Percentiles rank a stretch among this genome's conserved stretches.
These are phyloP conservation scores for Conus betulinus DNA, from an alignment of 1,140 invertebrate species.

Conservation along the genomic window DNA sequence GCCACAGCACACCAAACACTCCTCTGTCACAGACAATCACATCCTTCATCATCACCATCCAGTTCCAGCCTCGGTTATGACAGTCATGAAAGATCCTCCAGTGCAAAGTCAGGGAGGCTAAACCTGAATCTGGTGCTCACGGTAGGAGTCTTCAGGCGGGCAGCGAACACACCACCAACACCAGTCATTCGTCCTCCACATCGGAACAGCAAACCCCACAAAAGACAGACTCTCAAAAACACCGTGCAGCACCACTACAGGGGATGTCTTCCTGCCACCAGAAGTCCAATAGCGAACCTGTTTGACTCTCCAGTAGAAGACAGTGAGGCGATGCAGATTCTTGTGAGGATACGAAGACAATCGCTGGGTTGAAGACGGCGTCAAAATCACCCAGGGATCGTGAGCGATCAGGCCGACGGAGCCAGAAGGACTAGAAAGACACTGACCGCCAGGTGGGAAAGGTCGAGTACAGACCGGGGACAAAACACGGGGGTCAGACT, in stretches of 20 bases:
- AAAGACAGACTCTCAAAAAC: not conserved
- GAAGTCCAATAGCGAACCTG: not conserved
- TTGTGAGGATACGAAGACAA: slow-evolving; percentile 31
- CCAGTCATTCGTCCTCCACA: not conserved
- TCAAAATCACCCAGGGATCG: not conserved
- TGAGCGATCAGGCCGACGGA: not conserved
- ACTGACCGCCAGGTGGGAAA: not conserved
- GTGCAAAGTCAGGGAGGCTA: not conserved
- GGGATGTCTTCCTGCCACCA: not conserved
- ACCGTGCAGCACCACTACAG: not conserved
- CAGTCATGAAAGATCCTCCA: not conserved
- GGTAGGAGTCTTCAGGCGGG: not conserved
- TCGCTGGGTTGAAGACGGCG: slow-evolving; percentile 24
- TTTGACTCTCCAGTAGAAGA: not conserved
- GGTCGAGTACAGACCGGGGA: slow-evolving; percentile 14
- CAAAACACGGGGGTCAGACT: not conserved
- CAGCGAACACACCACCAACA: not conserved
- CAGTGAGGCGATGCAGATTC: not conserved
- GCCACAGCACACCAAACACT: not conserved
- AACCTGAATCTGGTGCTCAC: not conserved
- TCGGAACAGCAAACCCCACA: not conserved
- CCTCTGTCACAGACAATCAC: not conserved
- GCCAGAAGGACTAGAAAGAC: slow-evolving; percentile 26
- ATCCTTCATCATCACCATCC: not conserved
- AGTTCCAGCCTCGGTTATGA: not conserved